These are phyloP conservation scores for Siphonodentalium dalli DNA, from an alignment of 2,888 invertebrate genomes.

Conservation along the genomic window DNA sequence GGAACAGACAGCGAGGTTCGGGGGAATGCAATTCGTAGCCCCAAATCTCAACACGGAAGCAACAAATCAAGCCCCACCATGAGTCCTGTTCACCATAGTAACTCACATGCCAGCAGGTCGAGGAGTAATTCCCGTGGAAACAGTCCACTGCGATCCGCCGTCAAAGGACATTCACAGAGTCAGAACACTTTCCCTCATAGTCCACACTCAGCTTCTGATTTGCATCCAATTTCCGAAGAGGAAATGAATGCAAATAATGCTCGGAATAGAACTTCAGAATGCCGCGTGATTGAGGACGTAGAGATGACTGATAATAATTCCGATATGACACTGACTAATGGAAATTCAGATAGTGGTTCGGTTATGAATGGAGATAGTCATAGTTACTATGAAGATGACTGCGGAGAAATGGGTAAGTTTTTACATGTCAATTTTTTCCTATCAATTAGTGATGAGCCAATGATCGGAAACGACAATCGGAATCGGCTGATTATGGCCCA, in stretches of 20 bases:
- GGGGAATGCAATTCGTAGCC: constrained; percentile 68
- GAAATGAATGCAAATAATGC: constrained; percentile 55
- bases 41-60: constrained; percentile 58
- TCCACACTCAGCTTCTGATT: constrained; percentile 20
- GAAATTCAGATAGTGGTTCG: constrained; percentile 42
- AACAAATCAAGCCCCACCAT: constrained; percentile 58
- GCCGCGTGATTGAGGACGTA: constrained; percentile 48
- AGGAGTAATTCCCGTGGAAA: constrained; percentile 40
- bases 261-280: constrained; percentile 41
- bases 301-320: constrained; percentile 53
- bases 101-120: constrained; percentile 14
- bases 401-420: constrained; percentile 48
- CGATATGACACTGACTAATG: constrained; percentile 51
- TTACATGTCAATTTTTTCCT: neutral
- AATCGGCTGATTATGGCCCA: too few relatives aligned
- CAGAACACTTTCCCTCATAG: constrained; percentile 21
- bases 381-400: constrained; percentile 33
- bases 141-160: constrained; percentile 48
- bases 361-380: constrained; percentile 51
- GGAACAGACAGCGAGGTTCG: constrained; percentile 68
- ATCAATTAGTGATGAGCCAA: neutral
- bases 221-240: constrained; percentile 46
- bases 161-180: constrained; percentile 35
- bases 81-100: constrained; percentile 58
- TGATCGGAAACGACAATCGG: too few relatives aligned